Evolutionary conservation across 2,888 invertebrate species (phyloP), one percentile per base, ranked within the genome.

Genomic region (Cremastobaeus sp.): DNA sequence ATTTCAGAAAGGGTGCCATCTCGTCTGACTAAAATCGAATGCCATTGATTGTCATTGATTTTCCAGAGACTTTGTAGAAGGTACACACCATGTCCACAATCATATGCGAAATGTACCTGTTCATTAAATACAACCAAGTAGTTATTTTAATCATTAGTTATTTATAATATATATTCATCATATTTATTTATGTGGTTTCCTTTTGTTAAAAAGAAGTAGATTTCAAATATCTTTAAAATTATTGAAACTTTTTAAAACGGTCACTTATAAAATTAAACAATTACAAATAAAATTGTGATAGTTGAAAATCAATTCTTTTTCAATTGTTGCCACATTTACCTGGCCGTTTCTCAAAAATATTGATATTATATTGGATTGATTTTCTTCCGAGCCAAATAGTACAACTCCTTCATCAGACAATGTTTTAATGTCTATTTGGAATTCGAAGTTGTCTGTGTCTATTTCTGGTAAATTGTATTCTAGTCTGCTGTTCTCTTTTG

Each of bases 31-130:
- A 90, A 90, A 0, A 94, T 91, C 0, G 91, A 90, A 84, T 97
- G 96, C 96, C 96, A 97, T 47, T 90, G 88, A 0, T 92, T 92
- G 84, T 96, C 95, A 81, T 93, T 93, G 80, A 93, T 92, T 1
- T 88, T 88, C 8, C 86, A 85, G 0, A 89, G 81, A 0, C 93
- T 92, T 6, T 89, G 86, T 0, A 96, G 87, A 0, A 89, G 82
- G 0, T 90, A 91, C 0, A 90, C 89, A 3, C 92, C 92, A 0
- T 90, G 90, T 14, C 95, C 95, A 81, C 93, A 93, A 85, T 93
- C 92, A 86, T 93, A 94, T 1, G 91, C 88, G 83, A 92, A 93
- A 78, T 92, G 89, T 0, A 96, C 84, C 92, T 93, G 84, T 28
- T 1, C 9, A 32, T 15, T 3, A 35, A 14, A 25, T 8, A 28